These are phyloP conservation scores for Lochmaea capreae DNA, from an alignment of 2,888 invertebrate species.

Conservation along the genomic window DNA sequence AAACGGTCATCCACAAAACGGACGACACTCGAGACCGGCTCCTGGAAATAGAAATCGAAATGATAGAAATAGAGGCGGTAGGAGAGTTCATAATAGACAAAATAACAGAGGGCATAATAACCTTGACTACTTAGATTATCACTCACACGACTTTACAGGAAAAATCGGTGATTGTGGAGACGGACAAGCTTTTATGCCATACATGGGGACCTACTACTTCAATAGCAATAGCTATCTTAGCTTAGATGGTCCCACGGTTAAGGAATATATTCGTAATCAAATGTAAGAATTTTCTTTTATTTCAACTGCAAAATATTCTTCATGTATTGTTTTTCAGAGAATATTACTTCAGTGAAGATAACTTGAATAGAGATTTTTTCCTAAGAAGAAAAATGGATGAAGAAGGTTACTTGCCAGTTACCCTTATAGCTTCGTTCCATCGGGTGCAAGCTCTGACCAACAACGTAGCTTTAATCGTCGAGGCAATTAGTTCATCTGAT, in stretches of 20 bases:
- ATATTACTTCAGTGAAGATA: constrained; percentile 98
- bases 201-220: constrained; percentile 73
- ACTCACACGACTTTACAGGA: constrained; percentile 50
- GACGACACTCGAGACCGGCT: constrained; percentile 62
- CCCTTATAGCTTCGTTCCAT: constrained; percentile 95
- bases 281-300: constrained; percentile 75
- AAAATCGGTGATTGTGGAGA: constrained; percentile 45
- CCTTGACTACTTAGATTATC: constrained; percentile 67
- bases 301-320: neutral
- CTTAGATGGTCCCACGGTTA: constrained; percentile 71
- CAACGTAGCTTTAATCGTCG: constrained; percentile 85
- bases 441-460: constrained; percentile 89
- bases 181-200: constrained; percentile 64
- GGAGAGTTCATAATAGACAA: constrained; percentile 64
- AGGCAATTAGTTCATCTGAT: constrained; percentile 87
- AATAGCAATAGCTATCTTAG: constrained; percentile 66
- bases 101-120: constrained; percentile 66
- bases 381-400: constrained; percentile 95
- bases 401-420: constrained; percentile 93
- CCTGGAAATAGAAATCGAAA: constrained; percentile 64
- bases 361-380: constrained; percentile 95
- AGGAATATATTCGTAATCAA: constrained; percentile 89
- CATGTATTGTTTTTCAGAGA: constrained; percentile 75
- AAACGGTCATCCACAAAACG: constrained; percentile 49
- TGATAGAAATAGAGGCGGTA: constrained; percentile 67